phyloP scores from a whole-genome alignment of 2,888 invertebrate species.

The Syrphus vitripennis region DNA sequence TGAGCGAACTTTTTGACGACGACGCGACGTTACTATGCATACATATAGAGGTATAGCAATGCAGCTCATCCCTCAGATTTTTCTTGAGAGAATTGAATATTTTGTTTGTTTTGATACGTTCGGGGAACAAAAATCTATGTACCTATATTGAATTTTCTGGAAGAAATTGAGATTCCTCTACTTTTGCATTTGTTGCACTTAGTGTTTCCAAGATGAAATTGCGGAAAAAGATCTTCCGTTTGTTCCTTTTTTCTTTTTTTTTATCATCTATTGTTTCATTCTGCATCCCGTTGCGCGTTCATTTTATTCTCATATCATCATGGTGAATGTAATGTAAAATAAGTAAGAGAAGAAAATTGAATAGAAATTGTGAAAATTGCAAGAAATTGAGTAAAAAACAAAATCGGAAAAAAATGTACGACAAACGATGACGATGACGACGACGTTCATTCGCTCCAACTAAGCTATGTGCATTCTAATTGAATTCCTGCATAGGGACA shows the following conservation, averaged over 20 bases:
- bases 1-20: constrained; percentile 21
- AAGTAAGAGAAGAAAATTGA: constrained; percentile 65
- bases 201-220: constrained; percentile 60
- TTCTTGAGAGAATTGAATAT: constrained; percentile 27
- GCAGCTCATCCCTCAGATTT: constrained; percentile 8
- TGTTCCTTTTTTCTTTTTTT: constrained; percentile 28
- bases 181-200: constrained; percentile 38
- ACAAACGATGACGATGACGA: constrained; percentile 1
- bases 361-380: constrained; percentile 67
- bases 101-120: constrained; percentile 50
- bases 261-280: constrained; percentile 41
- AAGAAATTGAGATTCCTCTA: constrained; percentile 43
- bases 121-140: constrained; percentile 59
- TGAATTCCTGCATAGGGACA: constrained; percentile 58
- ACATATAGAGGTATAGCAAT: not conserved
- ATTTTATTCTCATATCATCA: constrained; percentile 24
- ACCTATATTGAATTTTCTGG: constrained; percentile 38
- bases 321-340: constrained; percentile 51
- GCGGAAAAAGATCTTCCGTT: constrained; percentile 54
- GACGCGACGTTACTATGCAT: too few relatives aligned
- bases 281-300: constrained; percentile 44
- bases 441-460: constrained; percentile 43
- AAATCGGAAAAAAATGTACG: constrained; percentile 2
- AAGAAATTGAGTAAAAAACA: constrained; percentile 44
- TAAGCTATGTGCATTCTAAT: constrained; percentile 59